Evolutionary conservation across 2,888 invertebrate species (phyloP), one percentile per base, ranked within the genome.

Genomic region (Idaea dimidiata): DNA sequence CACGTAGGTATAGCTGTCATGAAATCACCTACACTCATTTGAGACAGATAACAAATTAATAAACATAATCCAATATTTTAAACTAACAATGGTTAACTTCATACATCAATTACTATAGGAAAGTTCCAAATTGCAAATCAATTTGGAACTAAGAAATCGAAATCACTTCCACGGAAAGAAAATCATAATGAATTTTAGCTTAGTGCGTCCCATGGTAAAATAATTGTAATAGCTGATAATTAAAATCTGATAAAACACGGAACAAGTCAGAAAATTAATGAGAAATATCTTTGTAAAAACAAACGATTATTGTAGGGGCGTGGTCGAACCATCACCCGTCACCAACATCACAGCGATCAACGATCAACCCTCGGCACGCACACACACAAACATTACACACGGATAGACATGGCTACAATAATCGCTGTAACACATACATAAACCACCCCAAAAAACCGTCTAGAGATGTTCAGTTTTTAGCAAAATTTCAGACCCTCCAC

Each of bases 231-330:
- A 43, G 14, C 24, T 24, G 24, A 8, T 61, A 16, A 62, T 66
- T 59, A 63, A 56, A 57, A 7, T 43, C 18, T 24, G 18, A 43
- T 18, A 16, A 43, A 57, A 32, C 53, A 33, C 6, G 16, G n/a
- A 18, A 17, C 17, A 56, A 56, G 18, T 18, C 18, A 56, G 56
- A 64, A 72, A 71, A 68, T 71, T 65, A 62, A 74, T 71, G 66
- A 64, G 64, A 73, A 70, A 69, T 63, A 71, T 67, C 70, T 74
- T 76, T 81, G 79, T 81, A 81, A 82, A 83, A 84, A 82, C 82
- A 83, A 83, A 82, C 82, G 79, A 83, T 85, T 82, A 89, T 86
- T 79, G 78, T 65, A 74, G 83, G 85, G 90, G 91, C 89, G 90
- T 83, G 87, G 86, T 81, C 70, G 78, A 73, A 75, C 75, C 84